A percentile compares a stretch with the other conserved stretches of the same genome.
phyloP scores from a whole-genome alignment of 2,888 invertebrate genomes.

The Leistus spinibarbis region DNA sequence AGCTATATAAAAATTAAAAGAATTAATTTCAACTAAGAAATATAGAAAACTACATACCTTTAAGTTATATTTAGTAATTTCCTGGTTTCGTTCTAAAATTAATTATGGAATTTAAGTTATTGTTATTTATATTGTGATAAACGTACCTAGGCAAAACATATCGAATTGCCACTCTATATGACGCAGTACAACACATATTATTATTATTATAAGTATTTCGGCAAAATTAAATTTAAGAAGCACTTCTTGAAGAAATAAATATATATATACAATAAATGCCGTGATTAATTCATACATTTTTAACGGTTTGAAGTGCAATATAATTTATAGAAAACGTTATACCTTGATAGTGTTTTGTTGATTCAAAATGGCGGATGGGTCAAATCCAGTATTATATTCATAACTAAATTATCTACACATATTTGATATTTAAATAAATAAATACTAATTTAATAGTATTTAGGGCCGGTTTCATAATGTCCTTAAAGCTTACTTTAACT shows the following conservation, averaged over 20 bases:
- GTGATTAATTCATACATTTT: neutral
- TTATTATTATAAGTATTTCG: neutral
- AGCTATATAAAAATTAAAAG: too few relatives aligned
- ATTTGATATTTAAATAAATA: neutral
- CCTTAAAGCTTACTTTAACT: too few relatives aligned
- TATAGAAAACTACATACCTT: neutral
- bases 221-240: neutral
- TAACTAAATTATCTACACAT: neutral
- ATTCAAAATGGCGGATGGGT: neutral
- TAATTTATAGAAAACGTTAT: too few relatives aligned
- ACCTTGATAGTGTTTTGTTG: neutral
- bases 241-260: neutral
- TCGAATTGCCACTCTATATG: neutral
- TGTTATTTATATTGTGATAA: neutral
- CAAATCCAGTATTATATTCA: neutral
- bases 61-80: slow-evolving; percentile 7
- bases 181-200: neutral
- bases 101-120: too few relatives aligned
- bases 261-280: neutral
- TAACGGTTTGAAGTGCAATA: too few relatives aligned
- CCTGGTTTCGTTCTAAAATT: neutral
- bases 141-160: neutral
- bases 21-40: too few relatives aligned
- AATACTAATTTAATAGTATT: neutral
- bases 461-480: too few relatives aligned